phyloP scores from a whole-genome alignment of 1,140 invertebrate genomes.

The Radopholus similis region DNA sequence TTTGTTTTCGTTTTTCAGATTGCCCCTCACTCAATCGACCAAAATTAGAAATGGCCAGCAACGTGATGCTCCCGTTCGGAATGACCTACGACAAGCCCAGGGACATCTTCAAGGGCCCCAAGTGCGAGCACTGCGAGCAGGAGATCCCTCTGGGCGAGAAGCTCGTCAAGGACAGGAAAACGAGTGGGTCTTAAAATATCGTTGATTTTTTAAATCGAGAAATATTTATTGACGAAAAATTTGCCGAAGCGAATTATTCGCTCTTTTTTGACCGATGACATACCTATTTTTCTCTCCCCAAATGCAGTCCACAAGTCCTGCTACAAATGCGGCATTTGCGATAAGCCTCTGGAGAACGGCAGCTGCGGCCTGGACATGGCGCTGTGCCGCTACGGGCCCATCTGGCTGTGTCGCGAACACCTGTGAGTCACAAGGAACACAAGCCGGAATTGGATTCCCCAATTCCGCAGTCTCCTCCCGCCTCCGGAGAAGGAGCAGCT shows the following conservation, averaged over 20 bases:
- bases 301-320: neutral
- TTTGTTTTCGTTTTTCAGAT: too few relatives aligned
- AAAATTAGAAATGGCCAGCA: too few relatives aligned
- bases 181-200: neutral
- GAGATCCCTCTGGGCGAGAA: neutral
- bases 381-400: neutral
- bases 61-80: conserved; percentile 3
- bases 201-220: neutral
- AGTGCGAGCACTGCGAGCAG: conserved; percentile 2
- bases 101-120: neutral
- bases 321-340: conserved; percentile 1
- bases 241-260: too few relatives aligned
- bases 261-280: too few relatives aligned
- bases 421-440: too few relatives aligned
- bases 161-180: conserved; percentile 1
- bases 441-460: too few relatives aligned
- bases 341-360: neutral
- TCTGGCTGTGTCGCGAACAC: neutral
- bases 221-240: too few relatives aligned
- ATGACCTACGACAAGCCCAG: neutral
- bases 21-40: too few relatives aligned
- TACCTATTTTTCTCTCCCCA: too few relatives aligned
- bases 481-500: conserved; percentile 4
- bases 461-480: too few relatives aligned
- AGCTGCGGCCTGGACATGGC: neutral